These are phyloP conservation scores for Rhinopomastus cyanomelas DNA, from an alignment of 2,113 vertebrate species.

Conservation along the genomic window DNA sequence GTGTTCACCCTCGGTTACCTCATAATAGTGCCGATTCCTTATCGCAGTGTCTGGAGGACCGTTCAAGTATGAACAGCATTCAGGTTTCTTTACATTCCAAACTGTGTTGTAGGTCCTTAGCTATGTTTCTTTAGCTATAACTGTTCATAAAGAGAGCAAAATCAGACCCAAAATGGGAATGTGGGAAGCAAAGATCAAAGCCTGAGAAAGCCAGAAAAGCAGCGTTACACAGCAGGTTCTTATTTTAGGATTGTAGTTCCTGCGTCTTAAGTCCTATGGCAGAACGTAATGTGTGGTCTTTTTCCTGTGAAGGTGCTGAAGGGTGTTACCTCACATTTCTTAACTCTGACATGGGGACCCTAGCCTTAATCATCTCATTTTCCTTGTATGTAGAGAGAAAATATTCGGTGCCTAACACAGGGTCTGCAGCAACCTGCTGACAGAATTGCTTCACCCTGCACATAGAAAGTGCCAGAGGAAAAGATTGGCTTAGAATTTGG, in stretches of 20 bases:
- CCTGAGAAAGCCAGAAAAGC: neutral
- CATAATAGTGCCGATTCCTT: neutral
- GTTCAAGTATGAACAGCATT: neutral
- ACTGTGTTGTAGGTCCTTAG: neutral
- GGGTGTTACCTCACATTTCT: neutral
- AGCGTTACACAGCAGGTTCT: neutral
- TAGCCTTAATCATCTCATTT: neutral
- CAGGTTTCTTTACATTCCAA: neutral
- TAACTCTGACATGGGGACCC: accelerated
- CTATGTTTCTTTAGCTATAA: neutral
- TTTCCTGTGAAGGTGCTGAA: neutral
- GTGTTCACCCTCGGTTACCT: neutral
- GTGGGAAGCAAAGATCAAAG: neutral
- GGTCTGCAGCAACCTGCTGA: neutral
- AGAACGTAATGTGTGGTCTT: neutral
- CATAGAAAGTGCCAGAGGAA: neutral
- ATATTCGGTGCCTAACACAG: neutral
- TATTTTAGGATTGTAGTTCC: neutral
- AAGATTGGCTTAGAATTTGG: neutral
- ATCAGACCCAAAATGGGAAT: neutral
- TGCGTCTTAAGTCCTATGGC: neutral
- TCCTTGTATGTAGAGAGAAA: neutral
- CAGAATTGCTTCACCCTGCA: neutral
- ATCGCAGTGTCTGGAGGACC: neutral
- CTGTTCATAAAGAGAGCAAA: neutral